These are phyloP conservation scores for Engystomops pustulosus DNA, from an alignment of 2,113 vertebrate genomes.

Conservation along the genomic window DNA sequence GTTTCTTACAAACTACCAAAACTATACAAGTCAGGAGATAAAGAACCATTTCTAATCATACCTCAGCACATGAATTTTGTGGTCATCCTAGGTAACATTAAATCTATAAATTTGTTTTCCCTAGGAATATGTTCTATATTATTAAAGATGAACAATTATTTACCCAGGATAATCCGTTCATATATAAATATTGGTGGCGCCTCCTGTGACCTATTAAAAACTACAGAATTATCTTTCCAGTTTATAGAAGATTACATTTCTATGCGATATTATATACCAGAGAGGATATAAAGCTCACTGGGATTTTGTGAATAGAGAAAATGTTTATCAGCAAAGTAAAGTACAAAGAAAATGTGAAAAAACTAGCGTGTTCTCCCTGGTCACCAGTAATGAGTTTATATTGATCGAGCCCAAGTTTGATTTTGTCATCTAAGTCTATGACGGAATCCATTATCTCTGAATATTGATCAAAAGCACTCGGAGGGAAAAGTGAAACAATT, in stretches of 20 bases:
- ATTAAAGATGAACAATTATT: neutral
- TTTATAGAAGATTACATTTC: neutral
- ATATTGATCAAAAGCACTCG: slow-evolving; percentile 60
- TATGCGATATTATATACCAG: neutral
- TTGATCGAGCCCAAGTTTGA: slow-evolving; percentile 56
- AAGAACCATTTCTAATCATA: neutral
- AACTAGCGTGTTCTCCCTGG: slow-evolving; percentile 49
- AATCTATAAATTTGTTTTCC: slow-evolving; percentile 10
- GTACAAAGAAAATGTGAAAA: slow-evolving; percentile 47
- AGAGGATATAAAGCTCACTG: neutral
- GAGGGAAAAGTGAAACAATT: slow-evolving; percentile 56
- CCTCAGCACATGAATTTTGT: neutral
- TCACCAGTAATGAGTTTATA: slow-evolving; percentile 59
- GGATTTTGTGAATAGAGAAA: slow-evolving; percentile 22
- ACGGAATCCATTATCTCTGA: slow-evolving; percentile 58
- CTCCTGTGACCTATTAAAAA: slow-evolving; percentile 2
- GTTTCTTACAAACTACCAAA: neutral
- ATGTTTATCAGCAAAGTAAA: slow-evolving; percentile 52
- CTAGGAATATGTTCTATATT: neutral
- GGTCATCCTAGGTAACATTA: slow-evolving; percentile 1
- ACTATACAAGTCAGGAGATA: neutral
- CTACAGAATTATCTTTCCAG: slow-evolving; percentile 7
- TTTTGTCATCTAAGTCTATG: slow-evolving; percentile 61
- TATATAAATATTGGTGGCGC: neutral
- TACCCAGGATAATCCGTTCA: neutral